A percentile compares a stretch with the other conserved stretches of the same genome.
phyloP scores from a whole-genome alignment of 2,888 invertebrate species.

The Keiferia lycopersicella region DNA sequence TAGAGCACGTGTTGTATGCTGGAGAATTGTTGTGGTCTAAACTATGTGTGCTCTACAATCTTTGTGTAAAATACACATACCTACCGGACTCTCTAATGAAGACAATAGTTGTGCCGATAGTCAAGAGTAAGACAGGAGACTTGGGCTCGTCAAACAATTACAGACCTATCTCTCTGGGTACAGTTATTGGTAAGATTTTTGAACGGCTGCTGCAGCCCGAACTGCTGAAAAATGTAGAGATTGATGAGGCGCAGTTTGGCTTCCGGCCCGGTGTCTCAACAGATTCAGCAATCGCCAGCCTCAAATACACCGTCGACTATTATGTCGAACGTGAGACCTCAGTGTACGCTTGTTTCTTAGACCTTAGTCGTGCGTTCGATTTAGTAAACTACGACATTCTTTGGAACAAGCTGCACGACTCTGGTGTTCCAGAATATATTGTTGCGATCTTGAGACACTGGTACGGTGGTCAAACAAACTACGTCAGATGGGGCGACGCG shows the following conservation, averaged over 20 bases:
- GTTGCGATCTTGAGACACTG: conserved; percentile 31
- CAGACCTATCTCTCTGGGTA: conserved; percentile 4
- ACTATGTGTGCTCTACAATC: background rate
- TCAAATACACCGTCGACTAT: background rate
- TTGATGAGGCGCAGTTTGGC: no score
- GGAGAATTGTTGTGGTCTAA: conserved; percentile 37
- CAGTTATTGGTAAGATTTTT: conserved; percentile 3
- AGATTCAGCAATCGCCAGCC: no score
- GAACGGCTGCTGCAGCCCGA: conserved; percentile 6
- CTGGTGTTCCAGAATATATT: conserved; percentile 29
- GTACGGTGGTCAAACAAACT: conserved; percentile 30
- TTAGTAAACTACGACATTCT: conserved; percentile 34
- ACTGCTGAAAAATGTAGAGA: background rate
- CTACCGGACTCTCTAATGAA: no score
- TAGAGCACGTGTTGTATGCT: conserved; percentile 39
- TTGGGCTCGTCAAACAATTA: background rate
- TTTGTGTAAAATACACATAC: no score
- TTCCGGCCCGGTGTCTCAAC: no score
- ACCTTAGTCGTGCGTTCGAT: conserved; percentile 35
- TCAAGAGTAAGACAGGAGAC: conserved; percentile 1
- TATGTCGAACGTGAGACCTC: conserved; percentile 16
- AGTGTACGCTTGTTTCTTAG: conserved; percentile 31
- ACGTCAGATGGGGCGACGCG: conserved; percentile 30
- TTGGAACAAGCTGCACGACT: conserved; percentile 31
- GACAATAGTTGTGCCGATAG: background rate